Evolutionary conservation across 2,797 vertebrate species (phyloP), one percentile per base, ranked within the genome.

Genomic region (Jordanella pulchra): DNA sequence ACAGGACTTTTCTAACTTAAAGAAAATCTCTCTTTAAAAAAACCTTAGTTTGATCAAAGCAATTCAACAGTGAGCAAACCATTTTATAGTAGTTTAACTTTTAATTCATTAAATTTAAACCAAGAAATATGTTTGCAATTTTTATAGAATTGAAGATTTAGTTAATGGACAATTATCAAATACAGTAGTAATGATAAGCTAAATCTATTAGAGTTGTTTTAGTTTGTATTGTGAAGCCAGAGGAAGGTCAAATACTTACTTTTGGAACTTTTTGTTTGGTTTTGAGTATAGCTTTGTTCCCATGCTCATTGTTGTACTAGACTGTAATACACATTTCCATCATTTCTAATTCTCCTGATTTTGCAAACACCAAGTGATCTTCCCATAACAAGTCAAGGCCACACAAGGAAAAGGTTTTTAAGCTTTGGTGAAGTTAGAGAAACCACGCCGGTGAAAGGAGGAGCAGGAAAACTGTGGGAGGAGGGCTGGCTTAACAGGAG

Each of bases 401-500:
- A 75, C 67, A 44, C 44, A n/a, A n/a, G 65, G 64, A 50, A 63
- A 63, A 84, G 65, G 66, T 15, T 77, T 72, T 58, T 69, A 81
- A 67, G 45, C 51, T 1, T 42, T 21, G 64, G 39, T 69, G 82
- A 78, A 78, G 85, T 72, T 73, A 76, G 80, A 80, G 81, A 84
- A 86, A 65, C 79, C 85, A 81, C 84, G 75, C 23, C 30, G 56
- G 64, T 58, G 77, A 81, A 71, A 60, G 56, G 71, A 79, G 77
- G 70, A 81, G 68, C 70, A 71, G 75, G 55, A 64, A 71, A 25
- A 73, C 61, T 2, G 27, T 48, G 25, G 83, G n/a, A 72, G 78
- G 81, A 78, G 82, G 86, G 79, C 67, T 81, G 86, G 77, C 65
- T 86, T 86, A 65, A 65, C 85, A 7, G 76, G 71, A 87, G 73